Base-by-base conservation (phyloP, 2,113 vertebrate species). In the Noturus placidus region DNA sequence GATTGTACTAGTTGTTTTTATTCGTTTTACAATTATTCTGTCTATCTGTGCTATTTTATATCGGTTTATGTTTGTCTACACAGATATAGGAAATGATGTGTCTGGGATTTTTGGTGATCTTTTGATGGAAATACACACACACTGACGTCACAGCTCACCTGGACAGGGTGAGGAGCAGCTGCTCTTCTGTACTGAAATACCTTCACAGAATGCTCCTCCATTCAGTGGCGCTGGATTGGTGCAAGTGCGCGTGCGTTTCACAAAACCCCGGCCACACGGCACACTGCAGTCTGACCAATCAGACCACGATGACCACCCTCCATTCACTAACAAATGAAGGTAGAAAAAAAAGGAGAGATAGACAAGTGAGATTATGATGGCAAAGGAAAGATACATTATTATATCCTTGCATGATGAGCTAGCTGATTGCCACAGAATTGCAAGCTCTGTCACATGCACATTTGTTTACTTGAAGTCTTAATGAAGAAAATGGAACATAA, bases 211-310 rank as follows among this genome's bases (percentile, higher is more conserved):
- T 11, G 96, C 95, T 0, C 98, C 97, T 57, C 97, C 97, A 6
- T 98, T 99, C 89, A 99, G 96, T 0, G 98, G 98, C 9, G 98
- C 97, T 0, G 98, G 98, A 92, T 99, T 98, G 77, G 97, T 99
- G 92, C 98, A 99, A 52, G 97, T 98, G 89, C 98, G 96, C 0
- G 97, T 97, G 22, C 97, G 96, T 88, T 98, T 99, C 94, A 98
- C 97, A 92, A 97, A 94, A 46, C 98, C 98, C 77, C 97, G 96
- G 0, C 97, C 98, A 50, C 98, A 99, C 30, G 94, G 96, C 0
- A 97, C 96, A 0, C 97, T 99, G 89, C 98, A 99, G 85, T 95
- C 93, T 0, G 97, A 97, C 98, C 98, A 99, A 93, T 97, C 97
- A 0, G 97, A 97, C 98, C 98, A 99, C 0, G 95, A 97, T 0